Conservation (phyloP, 2,113 vertebrate species). For the Syngnathus typhle region DNA sequence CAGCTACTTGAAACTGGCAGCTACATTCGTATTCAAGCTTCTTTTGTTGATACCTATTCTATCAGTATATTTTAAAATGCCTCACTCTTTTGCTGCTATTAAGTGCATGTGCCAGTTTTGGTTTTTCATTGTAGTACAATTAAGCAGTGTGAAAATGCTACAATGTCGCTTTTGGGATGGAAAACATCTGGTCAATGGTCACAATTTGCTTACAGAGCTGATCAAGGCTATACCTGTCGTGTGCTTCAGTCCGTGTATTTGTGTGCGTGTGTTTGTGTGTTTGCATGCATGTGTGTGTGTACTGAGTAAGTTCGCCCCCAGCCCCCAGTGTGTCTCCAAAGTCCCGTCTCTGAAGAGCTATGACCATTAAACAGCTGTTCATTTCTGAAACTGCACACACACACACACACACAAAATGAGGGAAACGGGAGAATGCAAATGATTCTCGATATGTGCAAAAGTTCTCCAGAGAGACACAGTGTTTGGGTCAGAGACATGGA, state of each 20-base stretch:
- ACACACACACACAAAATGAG: conserved; percentile 37
- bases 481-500: conserved; percentile 50
- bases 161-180: conserved; percentile 50
- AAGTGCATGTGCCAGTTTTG: conserved; percentile 37
- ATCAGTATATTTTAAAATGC: neutral
- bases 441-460: conserved; percentile 58
- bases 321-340: conserved; percentile 59
- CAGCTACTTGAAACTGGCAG: conserved; percentile 36
- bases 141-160: conserved; percentile 56
- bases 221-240: conserved; percentile 54
- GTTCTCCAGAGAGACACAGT: conserved; percentile 53
- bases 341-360: conserved; percentile 69
- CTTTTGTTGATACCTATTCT: conserved; percentile 2
- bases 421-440: conserved; percentile 65
- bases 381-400: conserved; percentile 52
- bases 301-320: conserved; percentile 45
- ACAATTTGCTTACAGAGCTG: conserved; percentile 47
- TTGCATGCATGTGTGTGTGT: conserved; percentile 31
- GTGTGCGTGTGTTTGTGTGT: conserved; percentile 9
- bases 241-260: conserved; percentile 14
- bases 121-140: conserved; percentile 60
- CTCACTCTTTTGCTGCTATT: conserved; percentile 28
- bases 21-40: neutral
- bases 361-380: conserved; percentile 73
- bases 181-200: conserved; percentile 68